Evolutionary conservation across 2,797 vertebrate genomes (phyloP).

Genomic region (Poecilia wingei): DNA sequence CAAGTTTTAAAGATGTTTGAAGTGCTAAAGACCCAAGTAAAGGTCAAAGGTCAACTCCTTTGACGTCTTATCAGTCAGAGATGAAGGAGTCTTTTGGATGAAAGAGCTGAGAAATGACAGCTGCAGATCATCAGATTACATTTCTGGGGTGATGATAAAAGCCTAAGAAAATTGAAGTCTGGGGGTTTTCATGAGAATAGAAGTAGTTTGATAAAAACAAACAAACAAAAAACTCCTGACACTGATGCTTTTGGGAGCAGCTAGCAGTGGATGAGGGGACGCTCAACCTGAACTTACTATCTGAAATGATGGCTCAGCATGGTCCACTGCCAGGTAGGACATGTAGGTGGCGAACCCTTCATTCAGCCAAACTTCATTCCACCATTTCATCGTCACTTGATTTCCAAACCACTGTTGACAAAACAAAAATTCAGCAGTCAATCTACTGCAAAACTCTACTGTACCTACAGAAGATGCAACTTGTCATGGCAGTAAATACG

Average conservation of each 20-base stretch:
- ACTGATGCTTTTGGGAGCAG: background rate
- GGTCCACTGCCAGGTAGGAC: conserved; percentile 58
- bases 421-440: conserved; percentile 12
- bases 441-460: background rate
- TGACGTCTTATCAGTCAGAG: background rate
- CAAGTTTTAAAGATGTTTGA: background rate
- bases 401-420: conserved; percentile 84
- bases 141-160: background rate
- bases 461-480: background rate
- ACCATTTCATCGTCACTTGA: conserved; percentile 86
- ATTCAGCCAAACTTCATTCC: conserved; percentile 84
- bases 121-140: background rate
- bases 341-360: conserved; percentile 82
- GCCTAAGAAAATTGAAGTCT: background rate
- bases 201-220: background rate
- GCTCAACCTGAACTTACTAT: conserved; percentile 55
- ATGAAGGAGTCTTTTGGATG: background rate
- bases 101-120: conserved; percentile 1
- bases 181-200: background rate
- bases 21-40: background rate
- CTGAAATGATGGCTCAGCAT: conserved; percentile 59
- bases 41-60: conserved; percentile 8
- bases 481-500: background rate
- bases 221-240: background rate
- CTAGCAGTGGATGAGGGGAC: background rate